phyloP scores from a whole-genome alignment of 2,888 invertebrate species.

The Acanthosepion pharaonis region DNA sequence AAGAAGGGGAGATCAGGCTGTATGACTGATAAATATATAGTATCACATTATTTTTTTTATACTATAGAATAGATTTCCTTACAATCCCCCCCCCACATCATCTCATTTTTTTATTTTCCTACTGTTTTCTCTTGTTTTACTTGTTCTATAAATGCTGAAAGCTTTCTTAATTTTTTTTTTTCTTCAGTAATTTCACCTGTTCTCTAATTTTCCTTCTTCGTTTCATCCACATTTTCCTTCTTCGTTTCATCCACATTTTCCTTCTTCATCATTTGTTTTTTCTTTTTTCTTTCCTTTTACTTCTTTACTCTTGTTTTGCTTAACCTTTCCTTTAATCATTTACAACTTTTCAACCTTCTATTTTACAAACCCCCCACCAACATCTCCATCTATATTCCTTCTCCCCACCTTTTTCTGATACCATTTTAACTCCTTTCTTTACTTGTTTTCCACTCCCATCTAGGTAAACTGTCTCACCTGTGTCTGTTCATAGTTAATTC shows the following conservation, averaged over 20 bases:
- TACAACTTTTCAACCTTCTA: background rate
- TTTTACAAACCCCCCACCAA: background rate
- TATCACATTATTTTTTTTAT: too few relatives aligned
- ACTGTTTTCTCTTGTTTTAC: background rate
- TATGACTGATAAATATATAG: too few relatives aligned
- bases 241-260: background rate
- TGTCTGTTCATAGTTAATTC: background rate
- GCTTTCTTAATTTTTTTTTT: too few relatives aligned
- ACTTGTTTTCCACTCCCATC: background rate
- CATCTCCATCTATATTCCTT: background rate
- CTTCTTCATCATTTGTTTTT: background rate
- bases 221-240: too few relatives aligned
- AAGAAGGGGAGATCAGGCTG: too few relatives aligned
- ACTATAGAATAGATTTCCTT: too few relatives aligned
- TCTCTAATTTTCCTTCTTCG: too few relatives aligned
- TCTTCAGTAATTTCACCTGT: too few relatives aligned
- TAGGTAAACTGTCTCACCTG: constrained; percentile 21
- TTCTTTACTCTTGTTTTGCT: background rate
- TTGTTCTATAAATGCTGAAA: background rate
- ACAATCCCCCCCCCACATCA: too few relatives aligned
- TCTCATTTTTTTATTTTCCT: background rate
- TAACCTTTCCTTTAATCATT: background rate
- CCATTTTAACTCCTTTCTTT: background rate
- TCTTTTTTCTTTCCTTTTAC: background rate
- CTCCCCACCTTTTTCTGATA: background rate